phyloP scores from a whole-genome alignment of 2,888 invertebrate species.

The Quadriops clusia region DNA sequence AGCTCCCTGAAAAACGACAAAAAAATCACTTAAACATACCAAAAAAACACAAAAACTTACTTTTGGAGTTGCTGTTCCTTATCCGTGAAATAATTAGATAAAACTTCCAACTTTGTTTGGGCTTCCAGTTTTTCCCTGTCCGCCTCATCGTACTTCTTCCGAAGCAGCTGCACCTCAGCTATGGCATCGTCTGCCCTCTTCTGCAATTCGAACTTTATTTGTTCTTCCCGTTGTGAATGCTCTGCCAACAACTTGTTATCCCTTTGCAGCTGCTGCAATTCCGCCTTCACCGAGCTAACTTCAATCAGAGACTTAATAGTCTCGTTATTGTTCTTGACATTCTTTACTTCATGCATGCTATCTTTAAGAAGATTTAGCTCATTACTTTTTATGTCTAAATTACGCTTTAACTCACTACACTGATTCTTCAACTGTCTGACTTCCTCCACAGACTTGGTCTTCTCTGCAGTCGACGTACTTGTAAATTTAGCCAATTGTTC shows the following conservation, averaged over 20 bases:
- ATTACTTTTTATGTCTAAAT: conserved; percentile 30
- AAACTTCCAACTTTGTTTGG: conserved; percentile 69
- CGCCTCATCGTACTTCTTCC: conserved; percentile 48
- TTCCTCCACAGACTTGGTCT: conserved; percentile 39
- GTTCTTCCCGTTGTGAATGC: conserved; percentile 36
- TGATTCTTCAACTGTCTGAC: conserved; percentile 32
- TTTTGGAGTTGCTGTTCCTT: conserved; percentile 79
- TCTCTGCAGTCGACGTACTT: conserved; percentile 28
- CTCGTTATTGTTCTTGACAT: conserved; percentile 32
- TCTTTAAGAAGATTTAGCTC: conserved; percentile 39
- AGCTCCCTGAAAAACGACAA: conserved; percentile 51
- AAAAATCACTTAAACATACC: conserved; percentile 9
- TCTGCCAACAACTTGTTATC: conserved; percentile 41
- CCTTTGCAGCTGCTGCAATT: conserved; percentile 42
- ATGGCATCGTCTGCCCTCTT: conserved; percentile 35
- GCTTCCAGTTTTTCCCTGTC: conserved; percentile 67
- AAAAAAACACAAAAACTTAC: conserved; percentile 39
- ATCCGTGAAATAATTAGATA: conserved; percentile 83
- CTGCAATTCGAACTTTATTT: conserved; percentile 37
- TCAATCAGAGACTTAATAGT: conserved; percentile 36
- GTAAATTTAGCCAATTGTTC: conserved; percentile 26
- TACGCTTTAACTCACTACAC: conserved; percentile 32
- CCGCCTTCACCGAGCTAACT: conserved; percentile 45
- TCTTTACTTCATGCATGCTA: conserved; percentile 36
- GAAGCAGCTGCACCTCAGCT: conserved; percentile 42